A percentile compares a stretch with the other conserved stretches of the same genome.
Conservation (phyloP, 2,113 vertebrate species). For the Tor tambroides region DNA sequence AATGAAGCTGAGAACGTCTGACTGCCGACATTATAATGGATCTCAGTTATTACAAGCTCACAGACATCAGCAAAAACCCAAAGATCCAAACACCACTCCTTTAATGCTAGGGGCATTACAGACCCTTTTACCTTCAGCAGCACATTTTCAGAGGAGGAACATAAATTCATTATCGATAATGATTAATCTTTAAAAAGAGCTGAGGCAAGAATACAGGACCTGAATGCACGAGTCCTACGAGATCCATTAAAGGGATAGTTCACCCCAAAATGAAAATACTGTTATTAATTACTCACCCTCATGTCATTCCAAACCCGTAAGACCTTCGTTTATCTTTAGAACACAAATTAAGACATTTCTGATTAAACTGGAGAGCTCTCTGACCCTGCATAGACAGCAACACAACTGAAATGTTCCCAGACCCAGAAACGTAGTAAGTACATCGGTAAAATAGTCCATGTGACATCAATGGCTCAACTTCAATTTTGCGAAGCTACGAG, state of each 20-base stretch:
- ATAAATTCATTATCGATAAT: not conserved
- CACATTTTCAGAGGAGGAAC: not conserved
- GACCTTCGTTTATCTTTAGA: too few species aligned
- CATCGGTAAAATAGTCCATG: too few species aligned
- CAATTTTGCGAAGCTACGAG: too few species aligned
- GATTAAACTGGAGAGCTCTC: too few species aligned
- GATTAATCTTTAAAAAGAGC: not conserved
- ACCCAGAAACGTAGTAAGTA: too few species aligned
- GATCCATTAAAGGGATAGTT: not conserved
- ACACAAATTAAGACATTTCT: too few species aligned
- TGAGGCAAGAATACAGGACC: not conserved
- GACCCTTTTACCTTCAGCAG: not conserved
- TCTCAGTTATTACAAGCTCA: constrained; percentile 6
- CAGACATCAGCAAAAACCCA: constrained; percentile 13
- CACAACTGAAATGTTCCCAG: too few species aligned
- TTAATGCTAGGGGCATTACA: not conserved
- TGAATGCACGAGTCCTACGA: not conserved
- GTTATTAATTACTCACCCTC: too few species aligned
- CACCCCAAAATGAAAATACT: too few species aligned
- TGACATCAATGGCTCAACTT: too few species aligned
- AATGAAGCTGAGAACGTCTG: not conserved
- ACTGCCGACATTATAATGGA: not conserved
- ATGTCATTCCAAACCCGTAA: too few species aligned
- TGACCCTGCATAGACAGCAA: too few species aligned
- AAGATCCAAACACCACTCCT: not conserved